phyloP scores from a whole-genome alignment of 1,140 invertebrate genomes.

The Glomeris maerens region DNA sequence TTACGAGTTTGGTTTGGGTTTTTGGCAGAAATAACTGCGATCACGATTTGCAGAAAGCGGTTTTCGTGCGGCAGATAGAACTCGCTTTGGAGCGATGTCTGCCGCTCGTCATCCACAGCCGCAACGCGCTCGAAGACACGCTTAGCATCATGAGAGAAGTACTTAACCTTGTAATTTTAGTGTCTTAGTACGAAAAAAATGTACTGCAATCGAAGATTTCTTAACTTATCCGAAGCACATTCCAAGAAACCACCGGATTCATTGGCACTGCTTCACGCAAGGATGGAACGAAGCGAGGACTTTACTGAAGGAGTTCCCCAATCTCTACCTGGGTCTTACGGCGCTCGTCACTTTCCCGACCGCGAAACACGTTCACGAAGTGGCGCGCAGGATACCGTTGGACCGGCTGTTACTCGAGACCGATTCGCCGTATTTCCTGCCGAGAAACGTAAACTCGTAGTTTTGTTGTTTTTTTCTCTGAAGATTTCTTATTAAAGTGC shows the following conservation, averaged over 20 bases:
- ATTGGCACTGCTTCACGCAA: conserved; percentile 36
- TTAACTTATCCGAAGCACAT: conserved; percentile 30
- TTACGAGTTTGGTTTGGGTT: conserved; percentile 8
- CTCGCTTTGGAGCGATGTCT: conserved; percentile 29
- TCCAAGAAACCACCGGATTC: conserved; percentile 31
- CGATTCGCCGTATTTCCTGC: conserved; percentile 37
- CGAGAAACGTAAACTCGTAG: conserved; percentile 18
- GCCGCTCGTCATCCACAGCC: conserved; percentile 34
- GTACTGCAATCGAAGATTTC: conserved; percentile 1
- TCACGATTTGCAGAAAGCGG: conserved; percentile 26
- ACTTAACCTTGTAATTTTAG: background rate
- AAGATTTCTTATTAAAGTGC: background rate
- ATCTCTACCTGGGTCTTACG: conserved; percentile 34
- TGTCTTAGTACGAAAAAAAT: background rate
- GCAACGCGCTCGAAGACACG: conserved; percentile 32
- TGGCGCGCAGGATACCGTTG: conserved; percentile 30
- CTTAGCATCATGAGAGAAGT: conserved; percentile 31
- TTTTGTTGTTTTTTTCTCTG: background rate
- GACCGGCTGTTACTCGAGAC: conserved; percentile 35
- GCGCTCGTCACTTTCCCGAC: conserved; percentile 30
- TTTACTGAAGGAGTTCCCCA: conserved; percentile 32
- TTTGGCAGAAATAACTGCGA: conserved; percentile 16
- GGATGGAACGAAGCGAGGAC: conserved; percentile 24
- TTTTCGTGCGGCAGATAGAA: conserved; percentile 30
- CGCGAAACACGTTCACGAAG: conserved; percentile 25